Conservation (phyloP, 1,140 invertebrate genomes). For the Formica selysi region DNA sequence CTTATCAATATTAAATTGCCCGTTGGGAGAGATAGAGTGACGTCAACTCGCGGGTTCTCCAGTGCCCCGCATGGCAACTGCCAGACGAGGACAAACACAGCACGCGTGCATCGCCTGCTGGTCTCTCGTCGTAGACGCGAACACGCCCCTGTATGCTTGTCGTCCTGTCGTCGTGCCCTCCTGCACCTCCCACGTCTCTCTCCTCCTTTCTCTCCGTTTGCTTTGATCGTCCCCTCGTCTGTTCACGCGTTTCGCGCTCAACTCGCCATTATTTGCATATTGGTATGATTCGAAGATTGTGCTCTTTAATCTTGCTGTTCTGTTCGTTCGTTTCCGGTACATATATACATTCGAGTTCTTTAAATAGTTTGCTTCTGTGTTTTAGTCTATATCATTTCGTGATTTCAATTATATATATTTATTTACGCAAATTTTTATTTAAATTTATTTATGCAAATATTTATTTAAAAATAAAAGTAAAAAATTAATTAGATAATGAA, state of each 20-base stretch:
- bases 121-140: conserved; percentile 41
- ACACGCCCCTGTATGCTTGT: conserved; percentile 4
- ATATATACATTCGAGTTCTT: too few relatives aligned
- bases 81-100: conserved; percentile 74
- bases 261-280: conserved; percentile 3
- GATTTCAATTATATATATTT: not conserved
- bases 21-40: conserved; percentile 79
- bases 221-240: conserved; percentile 6
- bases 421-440: not conserved
- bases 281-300: conserved; percentile 1
- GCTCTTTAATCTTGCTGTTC: conserved; percentile 4
- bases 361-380: not conserved
- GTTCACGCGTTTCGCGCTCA: conserved; percentile 1
- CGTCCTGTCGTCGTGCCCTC: conserved; percentile 17
- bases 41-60: conserved; percentile 75
- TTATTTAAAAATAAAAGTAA: not conserved
- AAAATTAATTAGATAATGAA: not conserved
- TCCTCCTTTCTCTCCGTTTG: conserved; percentile 11
- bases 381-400: not conserved
- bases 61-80: conserved; percentile 83
- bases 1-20: conserved; percentile 84
- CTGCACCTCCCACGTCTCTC: conserved; percentile 13
- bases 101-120: conserved; percentile 33
- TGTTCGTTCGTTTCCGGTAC: not conserved
- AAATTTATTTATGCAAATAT: not conserved